Percentiles rank a stretch among this genome's conserved stretches.
Conservation (phyloP, 2,113 vertebrate genomes). For the Hippocampus mohnikei region DNA sequence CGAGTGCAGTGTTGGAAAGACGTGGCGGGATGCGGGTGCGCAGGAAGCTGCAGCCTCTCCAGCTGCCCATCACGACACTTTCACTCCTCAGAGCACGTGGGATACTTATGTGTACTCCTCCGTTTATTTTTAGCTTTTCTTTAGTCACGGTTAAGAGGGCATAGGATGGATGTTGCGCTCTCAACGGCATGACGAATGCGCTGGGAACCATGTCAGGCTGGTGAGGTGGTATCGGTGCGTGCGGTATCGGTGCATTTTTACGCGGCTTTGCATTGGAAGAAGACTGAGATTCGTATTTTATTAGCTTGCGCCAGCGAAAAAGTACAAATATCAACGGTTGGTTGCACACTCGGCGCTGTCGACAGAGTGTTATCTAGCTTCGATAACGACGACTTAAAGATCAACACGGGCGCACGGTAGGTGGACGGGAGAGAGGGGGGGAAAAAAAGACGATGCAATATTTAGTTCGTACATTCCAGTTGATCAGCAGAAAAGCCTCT, state of each 20-base stretch:
- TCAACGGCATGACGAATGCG: too few relatives aligned
- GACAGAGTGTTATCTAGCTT: too few relatives aligned
- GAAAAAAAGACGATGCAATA: slow-evolving; percentile 18
- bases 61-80: slow-evolving; percentile 30
- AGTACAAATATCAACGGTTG: too few relatives aligned
- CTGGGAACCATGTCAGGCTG: too few relatives aligned
- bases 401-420: background rate
- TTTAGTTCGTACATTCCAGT: slow-evolving; percentile 30
- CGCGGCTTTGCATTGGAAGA: too few relatives aligned
- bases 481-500: slow-evolving; percentile 38
- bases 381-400: background rate
- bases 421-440: background rate
- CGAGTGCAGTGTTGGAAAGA: background rate
- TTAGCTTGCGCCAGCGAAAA: too few relatives aligned
- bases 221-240: too few relatives aligned
- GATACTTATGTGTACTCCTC: slow-evolving; percentile 33
- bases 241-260: too few relatives aligned
- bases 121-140: slow-evolving; percentile 26
- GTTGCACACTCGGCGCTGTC: too few relatives aligned
- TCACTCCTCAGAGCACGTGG: slow-evolving; percentile 38
- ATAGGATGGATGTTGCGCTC: background rate
- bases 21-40: slow-evolving; percentile 30
- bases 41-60: slow-evolving; percentile 28
- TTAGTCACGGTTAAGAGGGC: slow-evolving; percentile 31
- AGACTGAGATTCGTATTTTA: too few relatives aligned